Evolutionary conservation across 2,113 vertebrate genomes (phyloP).

Genomic region (Semicossyphus pulcher): DNA sequence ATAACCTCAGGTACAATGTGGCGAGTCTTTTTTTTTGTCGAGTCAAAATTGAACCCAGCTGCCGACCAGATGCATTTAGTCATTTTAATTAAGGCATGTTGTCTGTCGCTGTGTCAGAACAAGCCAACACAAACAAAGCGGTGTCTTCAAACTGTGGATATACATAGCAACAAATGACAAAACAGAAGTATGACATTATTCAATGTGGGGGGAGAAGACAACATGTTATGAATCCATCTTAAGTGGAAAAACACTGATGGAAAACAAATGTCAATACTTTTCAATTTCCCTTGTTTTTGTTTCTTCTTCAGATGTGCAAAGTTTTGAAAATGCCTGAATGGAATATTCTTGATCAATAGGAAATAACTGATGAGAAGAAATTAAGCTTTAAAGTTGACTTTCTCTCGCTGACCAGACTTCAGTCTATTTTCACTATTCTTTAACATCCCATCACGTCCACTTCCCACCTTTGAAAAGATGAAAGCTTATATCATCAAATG

Average conservation of each 20-base stretch:
- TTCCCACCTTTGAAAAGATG: conserved; percentile 20
- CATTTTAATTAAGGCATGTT: conserved; percentile 21
- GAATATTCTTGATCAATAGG: background rate
- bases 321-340: background rate
- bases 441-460: conserved; percentile 6
- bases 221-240: background rate
- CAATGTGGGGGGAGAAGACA: background rate
- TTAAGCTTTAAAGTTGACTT: background rate
- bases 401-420: background rate
- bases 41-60: conserved; percentile 35
- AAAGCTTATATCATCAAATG: background rate
- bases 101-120: background rate
- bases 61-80: conserved; percentile 26
- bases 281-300: too few relatives aligned
- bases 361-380: background rate
- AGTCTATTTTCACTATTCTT: conserved; percentile 1
- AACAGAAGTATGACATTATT: background rate
- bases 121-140: background rate
- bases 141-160: background rate
- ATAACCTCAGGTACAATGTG: conserved; percentile 16
- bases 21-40: background rate
- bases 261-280: background rate
- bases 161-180: conserved; percentile 9
- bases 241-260: background rate
- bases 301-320: background rate